phyloP scores from a whole-genome alignment of 2,797 vertebrate genomes.

The Phrynocephalus vlangalii region DNA sequence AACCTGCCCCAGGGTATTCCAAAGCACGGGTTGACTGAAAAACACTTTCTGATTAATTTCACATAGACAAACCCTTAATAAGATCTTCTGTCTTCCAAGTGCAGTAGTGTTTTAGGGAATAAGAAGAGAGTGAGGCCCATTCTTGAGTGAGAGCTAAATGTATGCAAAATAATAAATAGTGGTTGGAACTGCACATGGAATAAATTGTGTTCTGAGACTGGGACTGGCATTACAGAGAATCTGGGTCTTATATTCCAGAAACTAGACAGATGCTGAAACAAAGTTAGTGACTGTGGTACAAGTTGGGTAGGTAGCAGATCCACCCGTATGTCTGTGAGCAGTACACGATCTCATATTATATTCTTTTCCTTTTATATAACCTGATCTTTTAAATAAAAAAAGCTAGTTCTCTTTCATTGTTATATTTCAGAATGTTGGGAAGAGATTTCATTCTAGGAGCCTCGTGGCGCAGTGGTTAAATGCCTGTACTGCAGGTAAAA shows the following conservation, averaged over 20 bases:
- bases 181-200: not conserved
- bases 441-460: not conserved
- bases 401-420: not conserved
- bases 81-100: conserved; percentile 38
- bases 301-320: not conserved
- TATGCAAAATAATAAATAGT: conserved; percentile 3
- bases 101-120: not conserved
- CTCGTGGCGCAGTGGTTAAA: too few species aligned
- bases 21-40: conserved; percentile 35
- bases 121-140: not conserved
- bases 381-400: not conserved
- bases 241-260: not conserved
- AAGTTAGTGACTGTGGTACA: not conserved
- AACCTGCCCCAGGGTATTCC: conserved; percentile 34
- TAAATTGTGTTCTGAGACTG: not conserved
- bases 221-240: not conserved
- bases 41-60: conserved; percentile 46
- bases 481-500: too few species aligned
- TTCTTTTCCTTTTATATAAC: not conserved
- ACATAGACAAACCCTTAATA: conserved; percentile 42
- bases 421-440: not conserved
- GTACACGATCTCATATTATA: not conserved
- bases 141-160: not conserved
- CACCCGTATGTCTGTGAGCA: not conserved
- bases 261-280: not conserved